Base-by-base conservation (phyloP, 2,113 vertebrate species). In the Kryptolebias marmoratus region DNA sequence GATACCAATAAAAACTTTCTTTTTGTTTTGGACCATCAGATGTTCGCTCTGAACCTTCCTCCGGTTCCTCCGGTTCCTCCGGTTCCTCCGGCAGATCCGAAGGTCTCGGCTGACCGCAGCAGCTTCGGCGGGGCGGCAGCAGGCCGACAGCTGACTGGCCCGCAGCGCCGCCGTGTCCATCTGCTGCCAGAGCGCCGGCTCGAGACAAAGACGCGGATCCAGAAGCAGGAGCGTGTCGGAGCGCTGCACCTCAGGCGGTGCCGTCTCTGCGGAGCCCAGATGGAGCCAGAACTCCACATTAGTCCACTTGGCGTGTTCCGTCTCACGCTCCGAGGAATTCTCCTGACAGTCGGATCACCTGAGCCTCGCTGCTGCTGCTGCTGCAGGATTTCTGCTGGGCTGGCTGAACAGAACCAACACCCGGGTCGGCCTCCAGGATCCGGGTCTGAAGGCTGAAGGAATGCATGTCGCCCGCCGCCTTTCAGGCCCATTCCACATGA, bases 141-240 rank as follows among this genome's bases (percentile, higher is more conserved):
- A 75, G 76, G 75, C 77, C 27, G 80, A 77, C 89, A 90, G 90
- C 90, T 89, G 90, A 87, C 61, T 75, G 84, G 86, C 89, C 89
- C 47, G 68, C 75, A 89, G 90, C 90, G 50, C 67, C 48, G 68
- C n/a, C 71, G 5, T 64, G 79, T 84, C 87, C 89, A 89, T 91
- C 87, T 91, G 90, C 86, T 84, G 84, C 72, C 0, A 61, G 65
- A 79, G 88, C 81, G 36, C 64, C 32, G 64, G 75, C 81, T 74
- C 64, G 69, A 87, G 77, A 74, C 52, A 79, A 18, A 11, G 57
- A 66, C 70, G 67, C 60, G 49, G 77, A 79, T 60, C 15, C 48
- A 82, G 55, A 60, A 78, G 74, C 18, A 6, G 55, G 57, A 72
- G 61, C 70, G 80, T 71, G 65, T 65, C 55, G 60, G 60, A 52